These are phyloP conservation scores for Mesoclemmys tuberculata DNA, from an alignment of 2,113 vertebrate genomes.

Conservation along the genomic window DNA sequence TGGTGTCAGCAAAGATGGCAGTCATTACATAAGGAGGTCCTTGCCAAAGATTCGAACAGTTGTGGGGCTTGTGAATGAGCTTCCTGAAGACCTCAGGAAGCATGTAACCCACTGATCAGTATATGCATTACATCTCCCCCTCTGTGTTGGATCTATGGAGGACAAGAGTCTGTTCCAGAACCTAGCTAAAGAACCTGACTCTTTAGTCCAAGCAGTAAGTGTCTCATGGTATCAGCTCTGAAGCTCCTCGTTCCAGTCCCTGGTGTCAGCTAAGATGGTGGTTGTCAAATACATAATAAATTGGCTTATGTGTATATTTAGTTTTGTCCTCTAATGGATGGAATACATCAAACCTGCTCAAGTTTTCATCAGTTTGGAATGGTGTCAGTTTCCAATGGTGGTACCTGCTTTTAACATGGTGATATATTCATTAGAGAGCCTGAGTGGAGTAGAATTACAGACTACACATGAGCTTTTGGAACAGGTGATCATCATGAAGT, in stretches of 20 bases:
- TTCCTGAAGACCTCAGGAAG: background rate
- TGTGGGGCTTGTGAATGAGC: too few relatives aligned
- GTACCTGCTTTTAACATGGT: fast-evolving
- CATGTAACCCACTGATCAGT: background rate
- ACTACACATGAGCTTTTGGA: background rate
- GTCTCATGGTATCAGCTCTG: background rate
- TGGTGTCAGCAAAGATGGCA: background rate
- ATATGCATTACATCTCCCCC: background rate
- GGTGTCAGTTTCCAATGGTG: fast-evolving
- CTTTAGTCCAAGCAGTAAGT: background rate
- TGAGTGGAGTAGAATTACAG: background rate
- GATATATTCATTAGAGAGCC: background rate
- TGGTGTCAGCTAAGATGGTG: background rate
- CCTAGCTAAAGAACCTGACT: too few relatives aligned
- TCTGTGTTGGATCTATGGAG: background rate
- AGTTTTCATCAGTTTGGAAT: fast-evolving
- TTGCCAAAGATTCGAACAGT: too few relatives aligned
- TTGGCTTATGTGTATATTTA: fast-evolving
- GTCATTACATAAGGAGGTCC: background rate
- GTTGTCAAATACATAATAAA: background rate
- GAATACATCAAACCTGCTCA: fast-evolving
- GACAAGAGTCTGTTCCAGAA: background rate
- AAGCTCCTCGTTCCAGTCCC: background rate
- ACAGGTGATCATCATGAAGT: background rate
- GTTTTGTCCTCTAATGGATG: background rate